phyloP scores from a whole-genome alignment of 2,888 invertebrate species.

The Tricholauxania praeusta region DNA sequence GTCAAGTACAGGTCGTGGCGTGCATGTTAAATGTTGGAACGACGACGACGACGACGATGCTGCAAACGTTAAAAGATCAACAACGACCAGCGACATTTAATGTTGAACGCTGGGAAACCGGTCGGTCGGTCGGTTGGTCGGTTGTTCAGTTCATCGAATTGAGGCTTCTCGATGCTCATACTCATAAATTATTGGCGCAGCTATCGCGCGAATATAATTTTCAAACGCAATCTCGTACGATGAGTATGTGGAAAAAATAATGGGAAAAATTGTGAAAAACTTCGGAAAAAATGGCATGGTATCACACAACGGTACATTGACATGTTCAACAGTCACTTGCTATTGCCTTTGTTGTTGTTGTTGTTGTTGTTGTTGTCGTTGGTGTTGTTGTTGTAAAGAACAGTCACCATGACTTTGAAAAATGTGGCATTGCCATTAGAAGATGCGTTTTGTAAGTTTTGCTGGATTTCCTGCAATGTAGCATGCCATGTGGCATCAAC shows the following conservation, averaged over 20 bases:
- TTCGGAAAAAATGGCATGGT: slow-evolving; percentile 47
- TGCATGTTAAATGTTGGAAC: slow-evolving; percentile 9
- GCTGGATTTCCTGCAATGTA: slow-evolving; percentile 1
- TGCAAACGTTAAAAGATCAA: too few relatives aligned
- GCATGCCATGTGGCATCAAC: not conserved
- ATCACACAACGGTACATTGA: slow-evolving; percentile 56
- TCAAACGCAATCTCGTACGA: slow-evolving; percentile 50
- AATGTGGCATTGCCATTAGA: slow-evolving; percentile 28
- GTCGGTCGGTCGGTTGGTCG: not conserved
- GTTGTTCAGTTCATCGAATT: too few relatives aligned
- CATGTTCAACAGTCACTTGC: slow-evolving; percentile 47
- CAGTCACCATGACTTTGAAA: slow-evolving; percentile 26
- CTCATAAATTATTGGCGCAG: slow-evolving; percentile 48
- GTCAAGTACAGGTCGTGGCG: slow-evolving; percentile 14
- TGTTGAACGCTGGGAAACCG: slow-evolving; percentile 1
- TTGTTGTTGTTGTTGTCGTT: slow-evolving; percentile 48
- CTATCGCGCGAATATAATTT: slow-evolving; percentile 54
- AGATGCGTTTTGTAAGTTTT: slow-evolving; percentile 32
- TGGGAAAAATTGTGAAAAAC: slow-evolving; percentile 20
- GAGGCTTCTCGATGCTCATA: too few relatives aligned
- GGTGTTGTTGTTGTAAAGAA: slow-evolving; percentile 38
- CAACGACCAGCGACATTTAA: not conserved
- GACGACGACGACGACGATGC: too few relatives aligned
- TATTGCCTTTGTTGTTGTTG: slow-evolving; percentile 31
- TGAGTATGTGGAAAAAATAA: too few relatives aligned